Base-by-base conservation (phyloP, 2,888 invertebrate species). In the Acrocera orbiculus region DNA sequence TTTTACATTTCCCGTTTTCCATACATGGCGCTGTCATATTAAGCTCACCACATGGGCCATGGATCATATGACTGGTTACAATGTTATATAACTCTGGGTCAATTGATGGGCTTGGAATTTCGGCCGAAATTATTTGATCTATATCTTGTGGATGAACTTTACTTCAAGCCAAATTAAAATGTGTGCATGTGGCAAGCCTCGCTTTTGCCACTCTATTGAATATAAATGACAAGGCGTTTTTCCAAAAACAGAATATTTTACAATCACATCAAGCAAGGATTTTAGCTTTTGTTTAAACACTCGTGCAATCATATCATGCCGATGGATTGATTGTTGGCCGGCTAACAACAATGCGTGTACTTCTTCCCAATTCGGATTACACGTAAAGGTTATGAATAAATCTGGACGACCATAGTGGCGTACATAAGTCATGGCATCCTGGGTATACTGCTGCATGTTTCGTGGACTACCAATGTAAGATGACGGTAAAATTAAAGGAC, bases 391-490 rank as follows among this genome's bases (percentile, higher is more conserved):
- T 3, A 42, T 30, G 24, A 41, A 40, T 16, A 35, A 16, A 25
- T 35, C 32, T 6, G 40, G 36, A 6, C 30, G 25, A 1, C 38
- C 40, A 23, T 30, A 40, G 17, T 32, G n/a, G 7, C 30, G 29
- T 9, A 38, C 37, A 22, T 36, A 39, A 7, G 11, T 16, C 35
- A 35, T 30, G 4, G 35, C 30, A 15, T 35, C 33, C 20, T 37
- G 36, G 1, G 26, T 27, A 6, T 33, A 20, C 14, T 37, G 35
- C 8, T 39, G 41, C 27, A 39, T 34, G 38, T 55, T 45, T 9
- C 58, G 38, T 29, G 55, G 54, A n/a, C 53, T 45, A n/a, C 54
- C 54, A n/a, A 39, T 43, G 37, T 42, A 47, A 25, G 36, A 28
- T 23, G 48, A 45, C 30, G 52, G 50, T 8, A 51, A 35, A 30